A percentile compares a stretch with the other conserved stretches of the same genome.
Evolutionary conservation across 2,797 vertebrate genomes (phyloP).

Genomic region (Sebastes iracundus): DNA sequence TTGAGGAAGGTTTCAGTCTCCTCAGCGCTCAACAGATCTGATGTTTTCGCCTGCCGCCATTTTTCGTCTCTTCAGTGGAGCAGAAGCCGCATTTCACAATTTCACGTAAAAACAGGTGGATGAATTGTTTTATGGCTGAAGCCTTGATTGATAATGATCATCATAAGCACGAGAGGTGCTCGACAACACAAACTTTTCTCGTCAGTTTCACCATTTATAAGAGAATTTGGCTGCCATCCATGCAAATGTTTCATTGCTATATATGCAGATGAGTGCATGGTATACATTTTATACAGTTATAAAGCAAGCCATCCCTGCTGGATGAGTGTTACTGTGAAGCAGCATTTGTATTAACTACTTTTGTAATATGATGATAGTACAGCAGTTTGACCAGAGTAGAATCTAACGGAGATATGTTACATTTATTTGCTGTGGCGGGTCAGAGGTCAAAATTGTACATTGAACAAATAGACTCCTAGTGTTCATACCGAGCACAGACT

Average conservation of each 20-base stretch:
- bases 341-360: not conserved
- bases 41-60: not conserved
- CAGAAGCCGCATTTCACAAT: not conserved
- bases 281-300: not conserved
- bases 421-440: not conserved
- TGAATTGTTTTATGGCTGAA: not conserved
- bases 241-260: not conserved
- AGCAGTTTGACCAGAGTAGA: not conserved
- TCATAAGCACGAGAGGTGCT: not conserved
- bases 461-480: not conserved
- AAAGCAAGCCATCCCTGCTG: not conserved
- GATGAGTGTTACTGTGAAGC: not conserved
- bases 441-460: not conserved
- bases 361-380: not conserved
- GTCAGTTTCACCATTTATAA: not conserved
- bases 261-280: not conserved
- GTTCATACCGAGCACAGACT: not conserved
- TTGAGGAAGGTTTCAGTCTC: too few relatives aligned
- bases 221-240: not conserved
- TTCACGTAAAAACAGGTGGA: not conserved
- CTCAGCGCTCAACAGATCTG: not conserved
- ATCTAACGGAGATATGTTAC: not conserved
- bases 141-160: not conserved
- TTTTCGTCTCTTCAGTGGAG: not conserved
- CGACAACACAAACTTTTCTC: not conserved